phyloP scores from a whole-genome alignment of 1,140 invertebrate genomes.

The Pollicipes pollicipes region DNA sequence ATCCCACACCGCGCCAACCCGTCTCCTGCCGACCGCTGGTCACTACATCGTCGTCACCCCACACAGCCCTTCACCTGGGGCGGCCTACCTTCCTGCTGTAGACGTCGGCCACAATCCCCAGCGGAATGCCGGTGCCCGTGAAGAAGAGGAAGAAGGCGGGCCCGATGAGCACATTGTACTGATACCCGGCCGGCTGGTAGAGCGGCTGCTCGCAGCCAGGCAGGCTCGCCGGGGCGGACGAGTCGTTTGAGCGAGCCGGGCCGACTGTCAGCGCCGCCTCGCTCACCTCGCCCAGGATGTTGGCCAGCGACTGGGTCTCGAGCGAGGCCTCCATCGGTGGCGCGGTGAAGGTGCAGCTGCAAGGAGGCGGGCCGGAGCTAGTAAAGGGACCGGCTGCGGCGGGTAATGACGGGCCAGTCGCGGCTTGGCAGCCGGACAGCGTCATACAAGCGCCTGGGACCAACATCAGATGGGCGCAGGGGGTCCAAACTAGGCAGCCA shows the following conservation, averaged over 20 bases:
- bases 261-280: neutral
- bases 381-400: too few relatives aligned
- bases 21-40: too few relatives aligned
- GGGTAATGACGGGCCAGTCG: too few relatives aligned
- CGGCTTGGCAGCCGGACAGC: too few relatives aligned
- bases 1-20: too few relatives aligned
- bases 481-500: too few relatives aligned
- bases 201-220: neutral
- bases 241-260: neutral
- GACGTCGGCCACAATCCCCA: conserved; percentile 27
- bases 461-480: too few relatives aligned
- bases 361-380: neutral
- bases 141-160: conserved; percentile 30
- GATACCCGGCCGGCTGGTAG: conserved; percentile 19
- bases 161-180: conserved; percentile 30
- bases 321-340: too few relatives aligned
- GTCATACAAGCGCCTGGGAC: too few relatives aligned
- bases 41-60: too few relatives aligned
- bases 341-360: too few relatives aligned
- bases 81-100: conserved; percentile 23
- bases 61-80: conserved; percentile 6
- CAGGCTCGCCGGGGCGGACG: neutral
- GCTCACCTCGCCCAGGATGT: neutral
- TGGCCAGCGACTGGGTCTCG: neutral
- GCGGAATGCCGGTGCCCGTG: conserved; percentile 27